Conservation (phyloP, 2,113 vertebrate genomes). For the Apodemus sylvaticus region DNA sequence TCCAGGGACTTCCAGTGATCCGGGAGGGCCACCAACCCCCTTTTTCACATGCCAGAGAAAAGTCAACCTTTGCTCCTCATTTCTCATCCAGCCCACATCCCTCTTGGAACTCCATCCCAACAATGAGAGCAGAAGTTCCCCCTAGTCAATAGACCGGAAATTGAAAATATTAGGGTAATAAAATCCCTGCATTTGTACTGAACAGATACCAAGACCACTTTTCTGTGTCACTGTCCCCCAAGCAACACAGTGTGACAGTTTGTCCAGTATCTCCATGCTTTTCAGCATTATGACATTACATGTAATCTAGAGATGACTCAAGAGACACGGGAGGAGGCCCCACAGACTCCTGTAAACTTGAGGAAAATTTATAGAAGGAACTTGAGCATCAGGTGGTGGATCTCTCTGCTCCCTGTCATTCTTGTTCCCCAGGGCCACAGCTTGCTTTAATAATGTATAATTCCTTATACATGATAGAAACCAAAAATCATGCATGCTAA, state of each 20-base stretch:
- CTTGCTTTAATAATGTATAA: too few species aligned
- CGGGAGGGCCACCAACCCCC: not conserved
- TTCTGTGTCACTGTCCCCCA: not conserved
- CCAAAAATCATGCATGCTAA: rapidly evolving
- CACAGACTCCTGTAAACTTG: not conserved
- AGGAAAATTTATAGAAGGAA: not conserved
- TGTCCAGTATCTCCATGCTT: too few species aligned
- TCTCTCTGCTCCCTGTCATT: not conserved
- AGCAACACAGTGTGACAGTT: too few species aligned
- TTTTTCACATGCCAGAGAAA: not conserved
- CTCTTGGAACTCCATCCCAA: not conserved
- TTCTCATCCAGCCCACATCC: not conserved
- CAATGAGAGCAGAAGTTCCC: not conserved
- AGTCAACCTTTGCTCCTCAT: not conserved
- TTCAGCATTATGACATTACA: not conserved
- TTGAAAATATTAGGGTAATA: not conserved
- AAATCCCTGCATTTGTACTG: not conserved
- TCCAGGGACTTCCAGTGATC: not conserved
- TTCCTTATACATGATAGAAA: not conserved
- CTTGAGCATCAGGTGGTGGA: not conserved
- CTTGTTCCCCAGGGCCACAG: too few species aligned
- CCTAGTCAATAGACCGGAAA: not conserved
- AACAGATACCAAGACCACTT: not conserved
- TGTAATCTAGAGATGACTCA: not conserved
- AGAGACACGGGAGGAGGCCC: not conserved